phyloP scores from a whole-genome alignment of 2,888 invertebrate genomes.

The Caenorhabditis sp. region DNA sequence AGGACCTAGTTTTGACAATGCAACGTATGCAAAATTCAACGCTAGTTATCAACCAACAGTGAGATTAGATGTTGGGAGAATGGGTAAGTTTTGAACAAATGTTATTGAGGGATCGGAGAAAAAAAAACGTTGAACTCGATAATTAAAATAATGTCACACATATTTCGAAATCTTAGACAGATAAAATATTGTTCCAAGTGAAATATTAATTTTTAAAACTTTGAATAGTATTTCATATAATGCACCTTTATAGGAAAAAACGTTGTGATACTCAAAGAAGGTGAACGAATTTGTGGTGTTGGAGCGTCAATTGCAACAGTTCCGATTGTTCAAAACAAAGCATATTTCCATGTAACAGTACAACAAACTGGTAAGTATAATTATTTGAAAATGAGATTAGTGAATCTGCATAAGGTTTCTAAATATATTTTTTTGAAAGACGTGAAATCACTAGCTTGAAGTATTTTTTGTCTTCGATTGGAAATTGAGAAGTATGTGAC shows the following conservation, averaged over 20 bases:
- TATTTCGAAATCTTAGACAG: no score
- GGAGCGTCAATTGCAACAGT: constrained; percentile 90
- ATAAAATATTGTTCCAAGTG: neutral
- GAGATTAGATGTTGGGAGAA: constrained; percentile 59
- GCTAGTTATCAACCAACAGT: constrained; percentile 54
- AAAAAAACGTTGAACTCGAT: no score
- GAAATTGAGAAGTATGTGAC: no score
- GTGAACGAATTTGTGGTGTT: constrained; percentile 89
- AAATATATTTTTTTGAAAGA: no score
- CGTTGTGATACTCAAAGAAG: constrained; percentile 93
- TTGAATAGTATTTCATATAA: neutral
- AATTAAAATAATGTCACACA: no score
- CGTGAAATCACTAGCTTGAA: no score
- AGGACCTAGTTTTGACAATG: constrained; percentile 47
- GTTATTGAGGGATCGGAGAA: no score
- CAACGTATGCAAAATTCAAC: constrained; percentile 68
- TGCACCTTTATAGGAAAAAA: constrained; percentile 80
- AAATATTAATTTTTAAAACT: neutral
- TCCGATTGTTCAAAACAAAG: constrained; percentile 93
- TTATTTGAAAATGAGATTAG: neutral
- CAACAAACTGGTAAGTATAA: constrained; percentile 83
- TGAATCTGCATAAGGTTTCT: no score
- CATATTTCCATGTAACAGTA: constrained; percentile 96
- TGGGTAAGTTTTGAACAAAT: constrained; percentile 58
- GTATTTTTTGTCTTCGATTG: no score